Percentiles rank a stretch among this genome's conserved stretches.
phyloP scores from a whole-genome alignment of 2,797 vertebrate species.

The Otolemur crassicaudatus region DNA sequence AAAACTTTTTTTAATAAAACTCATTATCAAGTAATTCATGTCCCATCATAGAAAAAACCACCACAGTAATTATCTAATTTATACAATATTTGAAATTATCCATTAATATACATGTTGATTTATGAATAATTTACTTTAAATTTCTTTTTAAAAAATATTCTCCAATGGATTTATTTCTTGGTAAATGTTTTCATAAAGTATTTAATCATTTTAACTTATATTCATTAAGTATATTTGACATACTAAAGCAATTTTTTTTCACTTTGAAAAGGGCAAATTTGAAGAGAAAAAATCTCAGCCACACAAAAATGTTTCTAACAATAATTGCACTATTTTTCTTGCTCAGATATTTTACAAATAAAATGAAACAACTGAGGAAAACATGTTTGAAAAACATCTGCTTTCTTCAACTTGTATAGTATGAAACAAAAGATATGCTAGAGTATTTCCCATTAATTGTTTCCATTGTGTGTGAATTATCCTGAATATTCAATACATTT shows the following conservation, averaged over 20 bases:
- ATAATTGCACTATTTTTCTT: not conserved
- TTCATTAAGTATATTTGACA: not conserved
- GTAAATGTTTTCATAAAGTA: not conserved
- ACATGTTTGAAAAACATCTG: slow-evolving; percentile 71
- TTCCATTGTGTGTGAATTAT: slow-evolving; percentile 69
- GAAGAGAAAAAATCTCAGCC: slow-evolving; percentile 13
- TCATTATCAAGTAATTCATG: not conserved
- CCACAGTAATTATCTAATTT: slow-evolving; percentile 13
- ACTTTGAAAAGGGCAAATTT: slow-evolving; percentile 49
- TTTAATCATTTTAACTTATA: not conserved
- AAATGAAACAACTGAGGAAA: slow-evolving; percentile 62
- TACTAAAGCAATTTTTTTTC: slow-evolving; percentile 16
- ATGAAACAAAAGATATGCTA: slow-evolving; percentile 70
- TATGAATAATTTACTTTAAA: slow-evolving; percentile 45
- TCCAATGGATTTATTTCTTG: not conserved
- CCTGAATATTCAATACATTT: slow-evolving; percentile 52
- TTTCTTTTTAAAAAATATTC: not conserved
- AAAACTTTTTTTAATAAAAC: not conserved
- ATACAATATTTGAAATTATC: slow-evolving; percentile 33
- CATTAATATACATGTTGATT: slow-evolving; percentile 5
- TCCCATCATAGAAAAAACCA: not conserved
- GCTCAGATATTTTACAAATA: slow-evolving; percentile 66
- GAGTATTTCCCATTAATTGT: slow-evolving; percentile 73
- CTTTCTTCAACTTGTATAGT: slow-evolving; percentile 55
- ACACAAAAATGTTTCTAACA: slow-evolving; percentile 23